Evolutionary conservation across 2,888 invertebrate species (phyloP), one percentile per base, ranked within the genome.

Genomic region (Cyrtodaria siliqua): DNA sequence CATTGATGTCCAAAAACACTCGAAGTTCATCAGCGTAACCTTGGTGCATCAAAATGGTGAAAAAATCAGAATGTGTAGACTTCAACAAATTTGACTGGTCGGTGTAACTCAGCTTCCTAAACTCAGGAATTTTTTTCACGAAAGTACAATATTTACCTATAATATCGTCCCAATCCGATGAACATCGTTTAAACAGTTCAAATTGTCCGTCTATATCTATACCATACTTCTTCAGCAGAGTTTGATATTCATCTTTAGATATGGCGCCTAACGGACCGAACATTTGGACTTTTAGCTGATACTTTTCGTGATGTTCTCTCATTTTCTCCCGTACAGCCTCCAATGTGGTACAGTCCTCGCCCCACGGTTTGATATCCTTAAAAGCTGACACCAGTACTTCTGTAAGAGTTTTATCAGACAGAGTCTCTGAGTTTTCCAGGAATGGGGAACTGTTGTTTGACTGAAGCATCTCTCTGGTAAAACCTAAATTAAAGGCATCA

Each of bases 181-280:
- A 38, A 38, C 53, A 75, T 20, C 42, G 29, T 64, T 75, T 74
- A 9, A 81, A 23, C 20, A 52, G 50, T 12, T 56, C 60, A 62
- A 74, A 56, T 18, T 77, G 61, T 12, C 74, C 74, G 55, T 81
- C 81, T 24, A 74, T 44, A 50, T 81, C 81, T 16, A 81, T 78
- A 14, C 77, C 77, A 62, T 50, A 75, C 9, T 77, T 63, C 33
- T 69, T 68, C 4, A 69, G 60, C 29, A 81, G 23, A 24, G 55
- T 57, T 12, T 74, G 40, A 53, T 64, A 71, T 47, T 81, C 81
- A n/a, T 81, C 77, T 40, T 74, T 73, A 0, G 81, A 61, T 14
- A 81, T 55, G 3, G 74, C 53, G 29, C 66, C 75, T 61, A 67
- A 56, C 44, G 59, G 29, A 12, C 81, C 81, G 29, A 62, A 81